Base-by-base conservation (phyloP, 2,888 invertebrate species). In the Ctena decussata region DNA sequence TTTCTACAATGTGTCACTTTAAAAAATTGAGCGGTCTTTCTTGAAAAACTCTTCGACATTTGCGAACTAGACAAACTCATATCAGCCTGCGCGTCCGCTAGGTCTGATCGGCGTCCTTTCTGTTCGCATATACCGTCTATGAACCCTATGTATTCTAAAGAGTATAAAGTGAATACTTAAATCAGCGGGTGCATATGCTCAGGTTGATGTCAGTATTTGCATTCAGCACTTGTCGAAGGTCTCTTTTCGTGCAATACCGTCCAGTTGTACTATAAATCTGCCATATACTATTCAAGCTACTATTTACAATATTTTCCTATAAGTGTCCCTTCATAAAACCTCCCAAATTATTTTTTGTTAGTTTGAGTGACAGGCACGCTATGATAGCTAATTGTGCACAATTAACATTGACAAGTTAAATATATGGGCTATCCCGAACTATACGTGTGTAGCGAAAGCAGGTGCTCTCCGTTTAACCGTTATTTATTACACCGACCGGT, bases 361-460 rank as follows among this genome's bases (percentile, higher is more conserved):
- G 24, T 65, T 65, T 65, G 65, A 65, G 35, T 65, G 65, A 65
- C 65, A 65, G 65, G 24, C 65, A 32, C 32, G 35, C 18, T 65
- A 65, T 65, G 65, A 65, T 65, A 65, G 65, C 65, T 65, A 65
- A 65, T 65, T 65, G 65, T 65, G 65, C 35, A 65, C 65, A 65
- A 65, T 65, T 65, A 65, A 65, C 65, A 65, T 65, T 65, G 65
- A 65, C 65, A 65, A 8, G 35, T 65, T 35, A 35, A 65, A 65
- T 65, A 35, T 65, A 65, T 65, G 30, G 65, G 32, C 65, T 65
- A 65, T 65, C 65, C 65, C 65, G 65, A 65, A n/a, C 65, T 65
- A 35, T 65, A 65, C 35, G 65, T 65, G 65, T 35, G 65, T 65
- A 35, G 65, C 65, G 35, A 65, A 65, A 65, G 35, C 65, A 65